Evolutionary conservation across 2,797 vertebrate genomes (phyloP), one percentile per base, ranked within the genome.

Genomic region (Ctenosaura bakeri): DNA sequence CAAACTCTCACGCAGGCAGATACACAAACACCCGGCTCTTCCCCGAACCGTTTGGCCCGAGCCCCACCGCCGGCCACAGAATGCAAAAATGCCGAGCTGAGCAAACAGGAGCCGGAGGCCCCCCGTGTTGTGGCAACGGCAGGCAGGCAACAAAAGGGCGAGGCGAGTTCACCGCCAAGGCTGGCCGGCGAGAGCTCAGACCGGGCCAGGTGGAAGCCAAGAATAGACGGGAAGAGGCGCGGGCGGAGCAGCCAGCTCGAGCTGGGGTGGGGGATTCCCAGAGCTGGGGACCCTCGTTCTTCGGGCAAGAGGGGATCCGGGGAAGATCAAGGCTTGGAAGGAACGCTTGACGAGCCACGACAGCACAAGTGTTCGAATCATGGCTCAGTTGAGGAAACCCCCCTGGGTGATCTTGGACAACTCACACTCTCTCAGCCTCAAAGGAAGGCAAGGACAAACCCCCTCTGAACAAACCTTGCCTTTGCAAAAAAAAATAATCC

Each of bases 141-240:
- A 1, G 73, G 24, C 16, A 29, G n/a, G 88, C 81, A 89, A 84
- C 42, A 77, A 42, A 26, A n/a, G 54, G 38, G 71, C 50, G 2
- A 82, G 79, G 50, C 50, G 4, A 64, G 78, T 54, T 32, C 38
- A 18, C 42, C 7, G 88, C 88, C 73, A 50, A 77, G 71, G 88
- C 22, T 7, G 35, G 81, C 73, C 38, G 24, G 24, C 42, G 9
- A 14, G 13, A 64, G 81, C 71, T 66, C 54, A 16, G 38, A 62
- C 29, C 7, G 66, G n/a, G 76, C 76, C 88, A 89, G 88, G 81
- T 89, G 88, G 82, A 84, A 26, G 82, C 88, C 82, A 52, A 52
- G 82, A 89, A 84, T 89, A 89, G 88, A 83, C 29, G 20, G 14
- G 87, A 80, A 80, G 86, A 59, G 52, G 71, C 32, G 22, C 16